phyloP scores from a whole-genome alignment of 2,888 invertebrate genomes.

The Aspidiotus rigidus region DNA sequence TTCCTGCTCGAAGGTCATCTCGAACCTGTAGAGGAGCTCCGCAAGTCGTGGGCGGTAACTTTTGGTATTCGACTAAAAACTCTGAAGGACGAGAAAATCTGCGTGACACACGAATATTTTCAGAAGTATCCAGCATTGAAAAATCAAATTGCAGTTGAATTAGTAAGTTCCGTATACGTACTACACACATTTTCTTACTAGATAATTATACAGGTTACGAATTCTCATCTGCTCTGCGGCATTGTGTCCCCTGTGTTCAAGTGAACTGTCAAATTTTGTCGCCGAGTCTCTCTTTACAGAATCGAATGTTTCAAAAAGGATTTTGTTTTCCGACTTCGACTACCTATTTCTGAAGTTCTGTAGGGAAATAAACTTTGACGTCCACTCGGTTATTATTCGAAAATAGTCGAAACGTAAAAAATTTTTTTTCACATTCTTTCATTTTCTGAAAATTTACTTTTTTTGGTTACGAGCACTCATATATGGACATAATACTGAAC shows the following conservation, averaged over 20 bases:
- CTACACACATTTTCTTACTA: neutral
- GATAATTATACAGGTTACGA: neutral
- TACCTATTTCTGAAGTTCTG: neutral
- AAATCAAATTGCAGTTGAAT: neutral
- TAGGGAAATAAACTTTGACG: neutral
- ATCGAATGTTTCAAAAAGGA: neutral
- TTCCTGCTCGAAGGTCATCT: neutral
- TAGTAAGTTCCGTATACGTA: neutral
- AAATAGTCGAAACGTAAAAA: neutral
- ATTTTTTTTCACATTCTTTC: neutral
- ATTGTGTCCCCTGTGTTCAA: too few species aligned
- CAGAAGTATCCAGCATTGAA: neutral
- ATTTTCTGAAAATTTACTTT: neutral
- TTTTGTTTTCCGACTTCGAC: neutral
- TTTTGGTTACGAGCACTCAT: neutral
- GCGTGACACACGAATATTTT: neutral
- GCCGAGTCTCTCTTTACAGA: neutral
- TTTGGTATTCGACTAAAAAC: neutral
- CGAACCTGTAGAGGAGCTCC: conserved; percentile 1
- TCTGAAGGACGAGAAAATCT: neutral
- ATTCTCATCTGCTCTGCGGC: too few species aligned
- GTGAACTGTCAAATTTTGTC: too few species aligned
- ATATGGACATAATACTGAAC: neutral
- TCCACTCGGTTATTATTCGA: neutral
- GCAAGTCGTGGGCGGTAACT: conserved; percentile 1